Base-by-base conservation (phyloP, 2,797 vertebrate genomes). In the Anguilla megastoma region DNA sequence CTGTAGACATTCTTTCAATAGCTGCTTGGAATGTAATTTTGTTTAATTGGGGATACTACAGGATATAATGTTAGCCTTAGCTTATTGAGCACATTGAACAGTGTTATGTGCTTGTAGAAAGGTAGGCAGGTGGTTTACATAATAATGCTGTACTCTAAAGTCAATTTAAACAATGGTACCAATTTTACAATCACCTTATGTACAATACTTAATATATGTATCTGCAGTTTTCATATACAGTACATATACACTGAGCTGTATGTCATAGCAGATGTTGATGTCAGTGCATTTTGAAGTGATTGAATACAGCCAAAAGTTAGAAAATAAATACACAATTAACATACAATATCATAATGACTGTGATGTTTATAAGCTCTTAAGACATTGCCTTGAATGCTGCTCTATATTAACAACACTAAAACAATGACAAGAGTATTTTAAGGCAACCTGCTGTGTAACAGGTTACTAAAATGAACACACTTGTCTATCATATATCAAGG, bases 151-250 rank as follows among this genome's bases (percentile, higher is more conserved):
- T 82, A 54, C 74, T 66, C 58, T 41, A 92, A 71, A 89, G 69
- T 71, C 88, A 86, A 84, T 89, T 60, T 90, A 88, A 45, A 90
- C 88, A 90, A 89, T 91, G 93, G 93, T 92, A 94, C 94, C 95
- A 96, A 95, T 94, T 90, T 95, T 96, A 95, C 94, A 95, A 96
- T 96, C 95, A 95, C 95, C 95, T 95, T 94, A 94, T 93, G 94
- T 90, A 92, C 87, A 89, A 91, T 86, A 90, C 88, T 88, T 91
- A 90, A 90, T 91, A 74, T 85, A 89, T 89, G 90, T 82, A 85
- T 89, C 89, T 83, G 87, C 90, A 82, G 90, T 91, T 74, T 91
- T 66, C 86, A 90, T 85, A 86, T 89, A 79, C 36, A 79, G 74
- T 45, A 94, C 91, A 90, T 85, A 90, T 92, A 91, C 89, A 92